Evolutionary conservation across 2,113 vertebrate species (phyloP).

Genomic region (Lampris incognitus): DNA sequence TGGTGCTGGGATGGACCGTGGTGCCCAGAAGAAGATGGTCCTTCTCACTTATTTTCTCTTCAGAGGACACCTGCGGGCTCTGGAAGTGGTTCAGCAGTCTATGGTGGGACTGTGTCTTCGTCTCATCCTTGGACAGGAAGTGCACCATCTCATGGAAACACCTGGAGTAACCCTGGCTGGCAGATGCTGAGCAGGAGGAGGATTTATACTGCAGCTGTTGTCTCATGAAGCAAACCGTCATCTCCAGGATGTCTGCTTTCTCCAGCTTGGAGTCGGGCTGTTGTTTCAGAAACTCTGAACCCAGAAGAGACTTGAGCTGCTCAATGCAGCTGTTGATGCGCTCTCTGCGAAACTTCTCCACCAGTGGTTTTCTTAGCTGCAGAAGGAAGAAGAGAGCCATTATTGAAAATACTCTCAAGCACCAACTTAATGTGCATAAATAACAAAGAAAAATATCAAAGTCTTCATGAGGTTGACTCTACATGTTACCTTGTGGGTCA

Average conservation of each 20-base stretch:
- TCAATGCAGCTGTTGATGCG: slow-evolving; percentile 80
- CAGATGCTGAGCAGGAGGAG: slow-evolving; percentile 54
- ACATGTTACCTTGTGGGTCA: slow-evolving; percentile 74
- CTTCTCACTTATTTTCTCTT: slow-evolving; percentile 43
- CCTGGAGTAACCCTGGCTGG: slow-evolving; percentile 70
- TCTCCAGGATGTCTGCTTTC: slow-evolving; percentile 68
- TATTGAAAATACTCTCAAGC: slow-evolving; percentile 18
- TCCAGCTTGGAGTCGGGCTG: slow-evolving; percentile 61
- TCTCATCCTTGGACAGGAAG: slow-evolving; percentile 69
- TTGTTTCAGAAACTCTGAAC: slow-evolving; percentile 49
- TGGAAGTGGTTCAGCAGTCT: slow-evolving; percentile 62
- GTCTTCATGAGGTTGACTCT: not conserved
- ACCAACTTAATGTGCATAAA: not conserved
- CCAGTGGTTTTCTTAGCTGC: slow-evolving; percentile 74
- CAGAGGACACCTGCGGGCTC: slow-evolving; percentile 49
- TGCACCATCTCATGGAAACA: slow-evolving; percentile 71
- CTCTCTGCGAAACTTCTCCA: slow-evolving; percentile 77
- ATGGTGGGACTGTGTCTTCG: slow-evolving; percentile 55
- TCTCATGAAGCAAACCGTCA: slow-evolving; percentile 56
- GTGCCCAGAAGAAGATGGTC: slow-evolving; percentile 44
- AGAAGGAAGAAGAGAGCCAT: slow-evolving; percentile 38
- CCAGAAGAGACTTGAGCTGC: slow-evolving; percentile 63
- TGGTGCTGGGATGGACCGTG: slow-evolving; percentile 47
- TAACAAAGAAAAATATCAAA: not conserved
- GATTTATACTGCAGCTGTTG: slow-evolving; percentile 54